Evolutionary conservation across 1,140 invertebrate species (phyloP), one percentile per base, ranked within the genome.

Genomic region (Diorhabda carinulata): DNA sequence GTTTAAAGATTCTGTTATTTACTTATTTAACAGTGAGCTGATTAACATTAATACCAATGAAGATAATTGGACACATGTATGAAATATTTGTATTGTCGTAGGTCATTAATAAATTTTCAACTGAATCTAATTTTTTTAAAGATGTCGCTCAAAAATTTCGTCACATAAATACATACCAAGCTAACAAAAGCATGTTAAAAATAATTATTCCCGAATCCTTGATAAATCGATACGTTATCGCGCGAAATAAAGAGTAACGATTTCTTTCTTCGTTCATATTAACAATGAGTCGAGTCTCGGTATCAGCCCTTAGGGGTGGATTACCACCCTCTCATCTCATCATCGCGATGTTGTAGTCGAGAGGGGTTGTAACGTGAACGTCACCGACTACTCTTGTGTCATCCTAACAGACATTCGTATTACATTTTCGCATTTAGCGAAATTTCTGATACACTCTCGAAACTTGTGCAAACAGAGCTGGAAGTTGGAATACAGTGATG

Each of bases 241-340:
- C 41, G 41, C 44, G 43, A 44, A 62, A 62, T 42, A 62, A 44
- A 43, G 61, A 62, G 43, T 43, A 8, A n/a, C 61, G 6, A 10
- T 45, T 65, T 56, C 64, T 65, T 41, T 25, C 59, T 58, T 25
- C 57, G 66, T 67, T 67, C 59, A 60, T 61, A 67, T 67, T 43
- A 67, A 61, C 66, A 60, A 59, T 10, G 66, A 67, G 57, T 45
- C 66, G 66, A 52, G 47, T 45, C 44, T 56, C 47, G 63, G 62
- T 68, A 66, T 68, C 70, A 69, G 67, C 70, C 60, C 47, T 60
- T 61, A 59, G 62, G 66, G 70, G 10, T 68, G 67, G 70, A 68
- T 71, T 71, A 71, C 66, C 67, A 65, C 67, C 70, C 70, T 71
- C 70, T 71, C 70, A 71, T 68, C 70, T 71, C 70, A 69, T 71